These are phyloP conservation scores for Mimachlamys varia DNA, from an alignment of 2,888 invertebrate genomes.

Conservation along the genomic window DNA sequence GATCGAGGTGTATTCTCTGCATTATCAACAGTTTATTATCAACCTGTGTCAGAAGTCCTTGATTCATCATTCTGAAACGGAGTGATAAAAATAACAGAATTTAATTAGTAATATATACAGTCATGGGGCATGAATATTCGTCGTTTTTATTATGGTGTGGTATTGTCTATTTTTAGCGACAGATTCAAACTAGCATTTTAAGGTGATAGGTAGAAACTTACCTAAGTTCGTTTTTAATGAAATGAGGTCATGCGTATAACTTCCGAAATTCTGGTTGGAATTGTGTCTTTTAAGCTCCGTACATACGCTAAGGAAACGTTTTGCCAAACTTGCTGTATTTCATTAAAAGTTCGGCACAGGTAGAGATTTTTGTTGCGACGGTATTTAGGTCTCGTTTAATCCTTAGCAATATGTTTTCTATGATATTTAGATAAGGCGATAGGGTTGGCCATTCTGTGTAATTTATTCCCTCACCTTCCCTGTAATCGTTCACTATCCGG, in stretches of 20 bases:
- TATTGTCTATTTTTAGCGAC: neutral
- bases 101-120: no score
- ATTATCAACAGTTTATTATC: neutral
- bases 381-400: no score
- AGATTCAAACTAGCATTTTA: neutral
- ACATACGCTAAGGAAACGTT: no score
- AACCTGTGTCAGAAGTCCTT: neutral
- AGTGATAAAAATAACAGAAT: no score
- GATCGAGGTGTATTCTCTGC: neutral
- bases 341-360: no score
- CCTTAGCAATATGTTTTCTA: no score
- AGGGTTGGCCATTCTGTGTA: neutral
- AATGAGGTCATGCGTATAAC: neutral
- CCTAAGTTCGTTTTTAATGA: neutral
- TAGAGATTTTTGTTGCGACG: no score
- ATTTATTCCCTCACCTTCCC: neutral
- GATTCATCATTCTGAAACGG: neutral
- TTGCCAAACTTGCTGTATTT: no score
- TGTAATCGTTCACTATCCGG: neutral
- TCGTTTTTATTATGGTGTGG: neutral
- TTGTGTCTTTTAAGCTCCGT: neutral
- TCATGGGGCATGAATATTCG: neutral
- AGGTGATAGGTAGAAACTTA: neutral
- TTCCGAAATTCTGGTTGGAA: neutral
- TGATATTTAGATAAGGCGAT: neutral